Base-by-base conservation (phyloP, 2,888 invertebrate species). In the Orchesella flavescens region DNA sequence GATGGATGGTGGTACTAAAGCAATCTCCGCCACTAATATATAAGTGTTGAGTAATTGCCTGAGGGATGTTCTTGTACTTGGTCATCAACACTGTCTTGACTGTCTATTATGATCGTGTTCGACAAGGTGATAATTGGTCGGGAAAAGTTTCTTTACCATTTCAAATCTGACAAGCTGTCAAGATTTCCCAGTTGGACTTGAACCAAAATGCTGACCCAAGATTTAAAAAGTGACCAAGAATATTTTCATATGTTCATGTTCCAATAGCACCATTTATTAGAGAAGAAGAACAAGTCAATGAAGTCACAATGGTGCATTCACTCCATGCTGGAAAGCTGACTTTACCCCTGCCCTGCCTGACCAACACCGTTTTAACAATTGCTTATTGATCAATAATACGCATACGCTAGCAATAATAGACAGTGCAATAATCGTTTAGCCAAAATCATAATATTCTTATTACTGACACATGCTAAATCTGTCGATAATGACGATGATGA, bases 111-210 rank as follows among this genome's bases (percentile, higher is more conserved):
- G 66, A 66, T 44, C 46, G 57, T 44, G 61, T 73, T 73, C 44
- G 73, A 61, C 43, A 57, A 44, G 75, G 83, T 77, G 85, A 83
- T 85, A 85, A 85, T 85, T 83, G 85, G 85, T 80, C 85, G 85
- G 85, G 73, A 77, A 76, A 85, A 72, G 73, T 75, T 74, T 68
- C 74, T 85, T 84, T 65, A 69, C 63, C 79, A 55, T 79, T 74
- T 71, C 75, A 72, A 80, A 59, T 46, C 81, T 85, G 84, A 82
- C 85, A 85, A 81, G 57, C 61, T 69, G 80, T 83, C 80, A 83
- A 59, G 71, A 76, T 63, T 55, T 63, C 65, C 23, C 75, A 71
- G 69, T 63, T 71, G 59, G 69, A 49, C 71, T 72, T 59, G 59
- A n/a, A 44, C 59, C 72, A 72, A 55, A 46, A 69, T 49, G 43